Percentiles rank a stretch among this genome's conserved stretches.
Conservation (phyloP, 1,140 invertebrate genomes). For the Heliconius congener region DNA sequence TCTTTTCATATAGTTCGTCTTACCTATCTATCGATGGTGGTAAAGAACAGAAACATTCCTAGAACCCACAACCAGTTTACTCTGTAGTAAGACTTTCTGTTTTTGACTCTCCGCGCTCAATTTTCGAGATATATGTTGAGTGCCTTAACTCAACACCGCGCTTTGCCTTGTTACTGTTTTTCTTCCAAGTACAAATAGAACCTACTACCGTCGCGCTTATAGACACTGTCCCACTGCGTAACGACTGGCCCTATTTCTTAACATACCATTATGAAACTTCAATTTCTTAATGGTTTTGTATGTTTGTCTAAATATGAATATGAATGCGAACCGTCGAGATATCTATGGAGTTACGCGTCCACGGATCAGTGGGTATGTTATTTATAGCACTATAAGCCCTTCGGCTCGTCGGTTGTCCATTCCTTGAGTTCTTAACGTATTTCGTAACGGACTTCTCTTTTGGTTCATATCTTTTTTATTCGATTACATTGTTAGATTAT, state of each 20-base stretch:
- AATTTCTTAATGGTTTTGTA: not conserved
- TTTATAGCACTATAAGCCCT: slow-evolving; percentile 44
- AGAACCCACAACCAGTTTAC: no score
- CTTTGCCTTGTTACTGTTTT: no score
- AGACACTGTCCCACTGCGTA: not conserved
- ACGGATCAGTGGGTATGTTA: slow-evolving; percentile 40
- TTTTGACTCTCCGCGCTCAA: no score
- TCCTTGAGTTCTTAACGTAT: slow-evolving; percentile 39
- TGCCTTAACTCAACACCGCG: no score
- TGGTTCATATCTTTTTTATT: slow-evolving; percentile 14
- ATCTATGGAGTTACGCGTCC: slow-evolving; percentile 33
- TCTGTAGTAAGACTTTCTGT: no score
- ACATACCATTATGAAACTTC: not conserved
- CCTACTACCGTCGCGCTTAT: not conserved
- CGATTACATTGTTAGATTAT: not conserved
- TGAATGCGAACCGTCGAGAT: slow-evolving; percentile 29
- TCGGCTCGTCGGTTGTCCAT: slow-evolving; percentile 41
- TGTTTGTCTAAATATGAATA: slow-evolving; percentile 18
- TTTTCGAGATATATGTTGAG: no score
- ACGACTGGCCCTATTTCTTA: not conserved
- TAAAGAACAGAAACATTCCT: no score
- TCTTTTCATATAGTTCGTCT: no score
- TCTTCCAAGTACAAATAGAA: not conserved
- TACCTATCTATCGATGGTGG: no score
- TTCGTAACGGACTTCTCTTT: slow-evolving; percentile 37